phyloP scores from a whole-genome alignment of 2,797 vertebrate genomes.

The Australoheros facetus region DNA sequence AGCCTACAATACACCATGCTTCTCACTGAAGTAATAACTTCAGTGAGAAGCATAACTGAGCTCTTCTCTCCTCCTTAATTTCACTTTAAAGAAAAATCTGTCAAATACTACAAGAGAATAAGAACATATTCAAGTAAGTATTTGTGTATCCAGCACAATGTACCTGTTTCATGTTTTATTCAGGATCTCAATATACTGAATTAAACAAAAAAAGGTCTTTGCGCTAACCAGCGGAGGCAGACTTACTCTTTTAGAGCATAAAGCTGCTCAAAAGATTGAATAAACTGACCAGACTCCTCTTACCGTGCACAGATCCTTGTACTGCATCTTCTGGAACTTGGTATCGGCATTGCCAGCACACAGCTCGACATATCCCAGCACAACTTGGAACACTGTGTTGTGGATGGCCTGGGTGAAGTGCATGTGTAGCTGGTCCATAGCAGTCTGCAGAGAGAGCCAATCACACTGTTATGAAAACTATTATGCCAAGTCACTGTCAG shows the following conservation, averaged over 20 bases:
- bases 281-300: constrained; percentile 31
- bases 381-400: constrained; percentile 98
- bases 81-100: constrained; percentile 14
- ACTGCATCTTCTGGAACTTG: constrained; percentile 99
- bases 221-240: neutral
- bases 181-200: constrained; percentile 1
- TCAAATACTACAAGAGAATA: constrained; percentile 10
- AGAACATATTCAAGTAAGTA: neutral
- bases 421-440: constrained; percentile 99
- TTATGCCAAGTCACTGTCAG: constrained; percentile 3
- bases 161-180: constrained; percentile 1
- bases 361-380: constrained; percentile 97
- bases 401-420: constrained; percentile 99
- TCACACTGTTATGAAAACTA: constrained; percentile 21
- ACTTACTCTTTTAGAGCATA: neutral
- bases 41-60: too few relatives aligned
- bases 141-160: neutral
- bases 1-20: neutral
- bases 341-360: constrained; percentile 97
- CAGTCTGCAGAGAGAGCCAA: constrained; percentile 83
- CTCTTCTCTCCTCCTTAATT: constrained; percentile 17
- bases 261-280: neutral
- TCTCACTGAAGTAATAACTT: neutral
- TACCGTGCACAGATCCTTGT: constrained; percentile 97
- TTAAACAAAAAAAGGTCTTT: neutral